Percentiles rank a stretch among this genome's conserved stretches.
Evolutionary conservation across 2,888 invertebrate genomes (phyloP).

Genomic region (Kryphioiulus occultus): DNA sequence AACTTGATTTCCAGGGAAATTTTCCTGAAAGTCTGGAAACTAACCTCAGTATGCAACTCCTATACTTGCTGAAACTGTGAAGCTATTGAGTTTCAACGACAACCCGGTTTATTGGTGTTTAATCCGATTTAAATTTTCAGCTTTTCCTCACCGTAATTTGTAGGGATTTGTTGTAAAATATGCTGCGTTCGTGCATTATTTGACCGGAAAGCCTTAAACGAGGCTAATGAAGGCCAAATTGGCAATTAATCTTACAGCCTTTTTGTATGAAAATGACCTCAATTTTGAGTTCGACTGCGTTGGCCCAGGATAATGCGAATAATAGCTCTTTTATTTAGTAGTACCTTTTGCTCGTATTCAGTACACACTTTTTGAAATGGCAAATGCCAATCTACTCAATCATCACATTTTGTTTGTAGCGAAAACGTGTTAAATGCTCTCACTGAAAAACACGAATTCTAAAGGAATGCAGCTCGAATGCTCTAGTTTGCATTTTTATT

Average conservation of each 20-base stretch:
- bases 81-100: too few species aligned
- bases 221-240: slow-evolving; percentile 23
- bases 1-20: too few species aligned
- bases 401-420: background rate
- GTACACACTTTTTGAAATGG: background rate
- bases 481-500: background rate
- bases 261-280: background rate
- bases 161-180: background rate
- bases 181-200: background rate
- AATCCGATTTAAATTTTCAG: too few species aligned
- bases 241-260: background rate
- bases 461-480: background rate
- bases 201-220: background rate
- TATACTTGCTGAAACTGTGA: too few species aligned
- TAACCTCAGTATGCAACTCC: too few species aligned
- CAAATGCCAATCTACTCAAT: background rate
- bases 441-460: background rate
- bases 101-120: too few species aligned
- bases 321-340: background rate
- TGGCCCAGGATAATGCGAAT: background rate
- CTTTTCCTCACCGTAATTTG: too few species aligned
- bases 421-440: slow-evolving; percentile 9
- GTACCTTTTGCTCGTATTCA: background rate
- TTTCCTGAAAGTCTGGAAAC: too few species aligned
- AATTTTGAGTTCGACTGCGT: background rate